phyloP scores from a whole-genome alignment of 2,888 invertebrate species.

The Eilema griseolum region DNA sequence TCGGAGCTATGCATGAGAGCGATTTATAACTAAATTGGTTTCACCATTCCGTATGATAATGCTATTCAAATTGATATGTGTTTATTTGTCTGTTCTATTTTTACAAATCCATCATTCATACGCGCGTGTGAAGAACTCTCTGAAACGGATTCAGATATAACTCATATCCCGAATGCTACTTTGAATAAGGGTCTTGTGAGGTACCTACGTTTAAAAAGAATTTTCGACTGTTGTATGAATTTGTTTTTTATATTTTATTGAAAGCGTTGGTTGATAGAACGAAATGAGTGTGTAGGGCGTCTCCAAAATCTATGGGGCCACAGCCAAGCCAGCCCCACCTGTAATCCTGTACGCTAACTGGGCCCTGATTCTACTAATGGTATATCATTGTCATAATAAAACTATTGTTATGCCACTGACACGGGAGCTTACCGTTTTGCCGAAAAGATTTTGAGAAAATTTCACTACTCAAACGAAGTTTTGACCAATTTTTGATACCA shows the following conservation, averaged over 20 bases:
- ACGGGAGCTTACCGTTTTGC: too few relatives aligned
- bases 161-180: neutral
- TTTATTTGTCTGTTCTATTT: slow-evolving; percentile 23
- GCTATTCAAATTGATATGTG: slow-evolving; percentile 31
- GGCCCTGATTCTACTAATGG: too few relatives aligned
- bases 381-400: too few relatives aligned
- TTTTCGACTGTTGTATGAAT: neutral
- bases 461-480: too few relatives aligned
- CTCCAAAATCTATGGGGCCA: too few relatives aligned
- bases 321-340: too few relatives aligned
- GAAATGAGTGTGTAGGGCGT: too few relatives aligned
- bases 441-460: too few relatives aligned
- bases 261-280: too few relatives aligned
- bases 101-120: slow-evolving; percentile 13
- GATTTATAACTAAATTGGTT: slow-evolving; percentile 28
- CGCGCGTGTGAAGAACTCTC: slow-evolving; percentile 6
- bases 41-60: slow-evolving; percentile 31
- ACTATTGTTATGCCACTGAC: too few relatives aligned
- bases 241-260: neutral
- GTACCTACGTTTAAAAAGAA: neutral
- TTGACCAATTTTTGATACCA: too few relatives aligned
- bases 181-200: neutral
- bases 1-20: slow-evolving; percentile 8
- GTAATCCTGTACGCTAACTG: too few relatives aligned
- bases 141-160: neutral